phyloP scores from a whole-genome alignment of 2,888 invertebrate genomes.

The Acleris holmiana region DNA sequence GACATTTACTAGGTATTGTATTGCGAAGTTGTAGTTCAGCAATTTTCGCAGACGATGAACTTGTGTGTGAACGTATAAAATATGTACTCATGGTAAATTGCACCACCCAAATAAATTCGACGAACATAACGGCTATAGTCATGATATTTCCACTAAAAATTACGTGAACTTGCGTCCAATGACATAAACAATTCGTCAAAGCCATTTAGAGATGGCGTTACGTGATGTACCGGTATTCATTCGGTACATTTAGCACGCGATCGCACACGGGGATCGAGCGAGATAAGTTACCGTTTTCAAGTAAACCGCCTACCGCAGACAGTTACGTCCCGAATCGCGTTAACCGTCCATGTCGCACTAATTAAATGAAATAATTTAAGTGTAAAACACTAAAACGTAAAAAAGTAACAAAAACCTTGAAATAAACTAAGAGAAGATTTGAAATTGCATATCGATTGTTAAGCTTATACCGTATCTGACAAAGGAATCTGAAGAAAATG shows the following conservation, averaged over 20 bases:
- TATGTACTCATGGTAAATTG: no score
- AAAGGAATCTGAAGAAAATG: background rate
- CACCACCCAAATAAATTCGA: no score
- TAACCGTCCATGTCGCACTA: conserved; percentile 35
- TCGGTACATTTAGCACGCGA: conserved; percentile 60
- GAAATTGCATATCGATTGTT: no score
- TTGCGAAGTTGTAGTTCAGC: no score
- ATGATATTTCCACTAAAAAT: conserved; percentile 30
- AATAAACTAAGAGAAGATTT: background rate
- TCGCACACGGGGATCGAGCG: conserved; percentile 48
- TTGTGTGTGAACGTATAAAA: no score
- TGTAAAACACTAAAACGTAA: background rate
- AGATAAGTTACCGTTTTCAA: conserved; percentile 51
- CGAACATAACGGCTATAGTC: no score
- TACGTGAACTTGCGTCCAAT: conserved; percentile 51
- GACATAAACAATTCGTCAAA: conserved; percentile 62
- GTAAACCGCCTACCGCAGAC: conserved; percentile 43
- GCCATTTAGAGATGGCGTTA: conserved; percentile 57
- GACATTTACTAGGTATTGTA: background rate
- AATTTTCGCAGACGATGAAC: no score
- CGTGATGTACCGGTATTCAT: conserved; percentile 57
- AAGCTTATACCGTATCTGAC: no score
- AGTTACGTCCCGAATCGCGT: conserved; percentile 48
- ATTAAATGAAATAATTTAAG: conserved; percentile 25
- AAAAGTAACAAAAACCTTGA: background rate